Percentiles rank a stretch among this genome's conserved stretches.
phyloP scores from a whole-genome alignment of 2,888 invertebrate species.

The Vanessa cardui region DNA sequence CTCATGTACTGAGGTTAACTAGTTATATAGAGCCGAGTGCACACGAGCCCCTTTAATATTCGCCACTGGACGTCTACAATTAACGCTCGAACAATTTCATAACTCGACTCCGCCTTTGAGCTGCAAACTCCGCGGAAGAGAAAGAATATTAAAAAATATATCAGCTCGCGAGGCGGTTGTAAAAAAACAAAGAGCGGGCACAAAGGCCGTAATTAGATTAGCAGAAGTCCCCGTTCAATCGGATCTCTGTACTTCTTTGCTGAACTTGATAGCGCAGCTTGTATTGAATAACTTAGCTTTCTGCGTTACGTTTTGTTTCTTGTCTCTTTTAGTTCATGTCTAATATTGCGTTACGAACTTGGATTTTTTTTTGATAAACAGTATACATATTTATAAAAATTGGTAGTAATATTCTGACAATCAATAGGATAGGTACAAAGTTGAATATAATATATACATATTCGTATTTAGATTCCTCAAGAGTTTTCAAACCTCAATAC shows the following conservation, averaged over 20 bases:
- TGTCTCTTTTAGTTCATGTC: not conserved
- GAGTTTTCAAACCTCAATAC: no score
- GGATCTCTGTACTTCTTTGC: constrained; percentile 35
- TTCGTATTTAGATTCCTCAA: no score
- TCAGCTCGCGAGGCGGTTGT: constrained; percentile 48
- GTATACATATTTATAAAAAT: no score
- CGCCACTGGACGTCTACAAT: constrained; percentile 79
- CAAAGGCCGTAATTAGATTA: constrained; percentile 72
- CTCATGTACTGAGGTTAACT: constrained; percentile 66
- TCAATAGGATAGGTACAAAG: no score
- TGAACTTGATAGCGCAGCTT: not conserved
- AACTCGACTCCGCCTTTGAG: constrained; percentile 79
- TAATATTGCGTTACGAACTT: no score
- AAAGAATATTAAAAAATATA: constrained; percentile 64
- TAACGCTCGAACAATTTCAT: constrained; percentile 81
- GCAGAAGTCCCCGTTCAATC: constrained; percentile 52
- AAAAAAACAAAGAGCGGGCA: constrained; percentile 45
- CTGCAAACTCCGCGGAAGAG: constrained; percentile 48
- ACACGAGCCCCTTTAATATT: constrained; percentile 76
- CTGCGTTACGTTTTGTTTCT: not conserved
- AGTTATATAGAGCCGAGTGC: constrained; percentile 62
- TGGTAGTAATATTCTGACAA: no score
- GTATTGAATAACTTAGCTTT: constrained; percentile 6
- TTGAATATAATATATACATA: no score
- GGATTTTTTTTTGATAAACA: no score